These are phyloP conservation scores for Acipenser transmontanus DNA, from an alignment of 2,797 vertebrate species.

Conservation along the genomic window DNA sequence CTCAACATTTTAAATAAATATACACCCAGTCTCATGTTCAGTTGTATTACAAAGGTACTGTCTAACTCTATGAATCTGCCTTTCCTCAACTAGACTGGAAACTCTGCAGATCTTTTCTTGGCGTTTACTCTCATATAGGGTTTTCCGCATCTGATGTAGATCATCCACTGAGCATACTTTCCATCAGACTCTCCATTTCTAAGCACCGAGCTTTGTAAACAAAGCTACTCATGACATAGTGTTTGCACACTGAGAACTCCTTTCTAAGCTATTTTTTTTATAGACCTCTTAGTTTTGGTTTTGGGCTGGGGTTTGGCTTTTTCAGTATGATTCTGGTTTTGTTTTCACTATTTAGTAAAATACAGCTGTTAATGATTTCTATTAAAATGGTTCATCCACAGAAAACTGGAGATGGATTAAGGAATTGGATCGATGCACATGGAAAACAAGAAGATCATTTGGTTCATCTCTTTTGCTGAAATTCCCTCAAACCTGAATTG, in stretches of 20 bases:
- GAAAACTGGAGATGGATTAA: no score
- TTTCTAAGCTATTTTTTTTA: not conserved
- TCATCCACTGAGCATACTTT: not conserved
- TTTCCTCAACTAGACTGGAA: no score
- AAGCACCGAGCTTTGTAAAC: not conserved
- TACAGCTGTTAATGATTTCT: conserved; percentile 5
- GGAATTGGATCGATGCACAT: no score
- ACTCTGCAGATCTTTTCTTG: no score
- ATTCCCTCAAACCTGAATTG: no score
- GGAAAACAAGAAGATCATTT: no score
- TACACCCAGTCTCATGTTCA: no score
- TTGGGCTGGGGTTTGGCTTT: conserved; percentile 6
- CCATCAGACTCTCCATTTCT: not conserved
- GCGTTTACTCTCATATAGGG: no score
- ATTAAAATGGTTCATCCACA: not conserved
- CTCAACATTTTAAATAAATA: no score
- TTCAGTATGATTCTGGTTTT: not conserved
- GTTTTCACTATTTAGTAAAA: not conserved
- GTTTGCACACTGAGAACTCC: not conserved
- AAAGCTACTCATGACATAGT: not conserved
- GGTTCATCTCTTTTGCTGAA: no score
- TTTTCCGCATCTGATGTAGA: not conserved
- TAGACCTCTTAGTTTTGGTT: not conserved
- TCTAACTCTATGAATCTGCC: no score
- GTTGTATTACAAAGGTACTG: no score